Base-by-base conservation (phyloP, 2,113 vertebrate species). In the Dinomys branickii region DNA sequence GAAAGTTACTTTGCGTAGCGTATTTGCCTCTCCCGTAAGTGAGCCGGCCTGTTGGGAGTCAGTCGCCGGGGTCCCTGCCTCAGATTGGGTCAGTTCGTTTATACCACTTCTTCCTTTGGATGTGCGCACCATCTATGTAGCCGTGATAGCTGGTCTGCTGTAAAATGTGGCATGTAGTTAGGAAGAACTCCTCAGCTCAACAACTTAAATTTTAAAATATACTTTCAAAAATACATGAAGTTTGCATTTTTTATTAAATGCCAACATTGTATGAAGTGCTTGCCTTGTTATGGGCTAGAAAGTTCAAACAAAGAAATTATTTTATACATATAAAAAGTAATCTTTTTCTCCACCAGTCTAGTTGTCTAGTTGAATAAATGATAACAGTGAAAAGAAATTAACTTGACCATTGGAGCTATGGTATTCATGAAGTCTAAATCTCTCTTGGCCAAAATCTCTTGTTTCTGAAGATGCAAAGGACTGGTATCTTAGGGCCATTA, bases 231-330 rank as follows among this genome's bases (percentile, higher is more conserved):
- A 90, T 90, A 83, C 38, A 71, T 65, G 83, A 87, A 44, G 84
- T 88, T 63, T 84, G 22, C 30, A 20, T 71, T 90, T 92, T 90
- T 92, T n/a, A 80, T 92, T 95, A 95, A 92, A 87, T 94, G 54
- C 59, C 54, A 80, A 73, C 61, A 30, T 81, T 75, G 2, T 84
- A 84, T 58, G 71, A 95, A 94, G 65, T 63, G 13, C 38, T 89
- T 95, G 50, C 77, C 89, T 65, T 88, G 3, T 71, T 90, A 35
- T 91, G 30, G 35, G 35, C 41, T 80, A 80, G 65, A 65, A 78
- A 90, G 30, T 65, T 0, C 35, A 94, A 77, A 84, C 94, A 84
- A 41, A 91, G 47, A 95, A 94, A 71, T 50, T 81, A 22, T 77
- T n/a, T 88, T 33, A 77, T 73, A 28, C 44, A 88, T 44, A 90